Evolutionary conservation across 2,888 invertebrate species (phyloP).

Genomic region (Eulithis testata): DNA sequence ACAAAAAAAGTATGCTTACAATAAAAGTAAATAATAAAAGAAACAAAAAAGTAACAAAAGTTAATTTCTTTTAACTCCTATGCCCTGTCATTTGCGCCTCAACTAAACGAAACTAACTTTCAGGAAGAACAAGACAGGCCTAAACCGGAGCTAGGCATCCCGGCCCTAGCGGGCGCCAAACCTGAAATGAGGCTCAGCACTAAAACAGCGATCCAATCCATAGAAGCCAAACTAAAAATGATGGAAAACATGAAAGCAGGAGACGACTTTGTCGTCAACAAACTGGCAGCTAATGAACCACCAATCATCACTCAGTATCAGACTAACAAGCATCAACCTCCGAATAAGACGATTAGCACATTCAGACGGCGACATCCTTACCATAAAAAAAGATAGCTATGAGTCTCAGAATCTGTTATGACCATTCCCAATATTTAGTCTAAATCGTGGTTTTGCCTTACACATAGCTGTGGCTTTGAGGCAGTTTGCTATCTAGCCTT

Average conservation of each 20-base stretch:
- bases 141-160: constrained; percentile 90
- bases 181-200: constrained; percentile 88
- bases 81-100: neutral
- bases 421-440: no score
- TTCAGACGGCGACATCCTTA: constrained; percentile 78
- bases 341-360: constrained; percentile 65
- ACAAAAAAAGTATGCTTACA: no score
- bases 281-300: constrained; percentile 86
- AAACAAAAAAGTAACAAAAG: no score
- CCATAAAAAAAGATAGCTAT: constrained; percentile 75
- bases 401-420: neutral
- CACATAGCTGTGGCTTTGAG: no score
- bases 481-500: no score
- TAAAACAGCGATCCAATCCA: constrained; percentile 93
- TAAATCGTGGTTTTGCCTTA: no score
- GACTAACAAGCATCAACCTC: constrained; percentile 72
- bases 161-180: constrained; percentile 88
- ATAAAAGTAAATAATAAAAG: no score
- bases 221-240: constrained; percentile 93
- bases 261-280: constrained; percentile 91
- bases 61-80: no score
- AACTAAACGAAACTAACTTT: constrained; percentile 35
- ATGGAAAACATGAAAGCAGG: constrained; percentile 89
- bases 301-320: constrained; percentile 90
- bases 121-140: constrained; percentile 91